Base-by-base conservation (phyloP, 1,140 invertebrate species). In the Ganaspis sp. region DNA sequence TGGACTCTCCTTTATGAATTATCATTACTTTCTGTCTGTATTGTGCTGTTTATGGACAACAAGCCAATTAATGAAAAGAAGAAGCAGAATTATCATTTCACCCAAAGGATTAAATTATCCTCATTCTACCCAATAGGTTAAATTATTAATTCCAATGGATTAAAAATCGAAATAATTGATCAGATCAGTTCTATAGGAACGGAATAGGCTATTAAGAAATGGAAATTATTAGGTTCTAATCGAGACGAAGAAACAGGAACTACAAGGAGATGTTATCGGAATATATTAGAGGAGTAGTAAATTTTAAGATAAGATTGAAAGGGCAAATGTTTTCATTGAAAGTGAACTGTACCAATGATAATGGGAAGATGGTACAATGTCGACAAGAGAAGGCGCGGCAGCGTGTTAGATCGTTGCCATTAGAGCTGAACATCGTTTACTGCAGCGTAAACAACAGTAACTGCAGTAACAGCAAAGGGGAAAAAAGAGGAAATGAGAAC, bases 381-480 rank as follows among this genome's bases (percentile, higher is more conserved):
- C 58, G 11, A 26, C 58, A 29, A 64, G 58, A 29, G 58, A 15
- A 64, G 26, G 26, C 38, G 37, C 38, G 23, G 29, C 54, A 42
- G 12, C 17, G 21, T n/a, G 45, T 49, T 49, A 49, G 45, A 49
- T 49, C 45, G 45, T 49, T 49, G 17, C 45, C 45, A 49, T 49
- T 49, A 49, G 45, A 15, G 45, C 17, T n/a, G 45, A 49, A 49
- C 45, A 49, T 49, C 17, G 45, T 49, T 34, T 40, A 69, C 38
- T 29, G 29, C 54, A 42, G 15, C 21, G 21, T n/a, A 54, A 40
- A 38, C 54, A 29, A 73, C 72, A 73, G 21, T 26, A 54, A 82
- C 75, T 54, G 15, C 45, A 21, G 19, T 23, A 81, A 73, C 74
- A 74, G 40, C 17, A 45, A 42, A 73, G 15, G 45, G 54, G 81